Evolutionary conservation across 2,113 vertebrate genomes (phyloP).

Genomic region (Cottus gobio): DNA sequence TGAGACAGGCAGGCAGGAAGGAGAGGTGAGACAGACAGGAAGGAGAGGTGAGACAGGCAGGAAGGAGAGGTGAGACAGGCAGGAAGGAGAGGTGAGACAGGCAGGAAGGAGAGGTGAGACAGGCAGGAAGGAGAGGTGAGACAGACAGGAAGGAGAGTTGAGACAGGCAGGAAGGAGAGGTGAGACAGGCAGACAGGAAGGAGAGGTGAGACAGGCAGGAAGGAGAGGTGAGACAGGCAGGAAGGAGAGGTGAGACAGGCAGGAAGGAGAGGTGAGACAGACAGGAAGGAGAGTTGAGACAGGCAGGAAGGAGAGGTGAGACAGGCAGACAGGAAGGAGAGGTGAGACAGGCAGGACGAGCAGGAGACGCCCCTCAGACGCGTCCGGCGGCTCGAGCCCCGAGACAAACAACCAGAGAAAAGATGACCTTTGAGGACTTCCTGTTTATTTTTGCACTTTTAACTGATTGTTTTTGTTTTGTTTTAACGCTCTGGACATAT

Average conservation of each 20-base stretch:
- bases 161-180: too few species aligned
- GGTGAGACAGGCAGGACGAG: slow-evolving; percentile 47
- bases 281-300: not conserved
- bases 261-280: too few species aligned
- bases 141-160: not conserved
- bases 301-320: slow-evolving; percentile 4
- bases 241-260: not conserved
- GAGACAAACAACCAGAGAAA: not conserved
- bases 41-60: not conserved
- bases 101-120: too few species aligned
- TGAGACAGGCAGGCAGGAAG: too few species aligned
- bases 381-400: not conserved
- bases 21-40: not conserved
- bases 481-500: slow-evolving; percentile 4
- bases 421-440: not conserved
- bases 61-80: slow-evolving; percentile 29
- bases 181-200: too few species aligned
- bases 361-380: slow-evolving; percentile 1
- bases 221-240: slow-evolving; percentile 41
- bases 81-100: slow-evolving; percentile 5
- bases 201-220: slow-evolving; percentile 34
- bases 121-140: slow-evolving; percentile 20
- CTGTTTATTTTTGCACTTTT: slow-evolving; percentile 10
- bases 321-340: slow-evolving; percentile 31
- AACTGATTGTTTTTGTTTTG: not conserved